Evolutionary conservation across 2,888 invertebrate genomes (phyloP).

Genomic region (Leucozona laternaria): DNA sequence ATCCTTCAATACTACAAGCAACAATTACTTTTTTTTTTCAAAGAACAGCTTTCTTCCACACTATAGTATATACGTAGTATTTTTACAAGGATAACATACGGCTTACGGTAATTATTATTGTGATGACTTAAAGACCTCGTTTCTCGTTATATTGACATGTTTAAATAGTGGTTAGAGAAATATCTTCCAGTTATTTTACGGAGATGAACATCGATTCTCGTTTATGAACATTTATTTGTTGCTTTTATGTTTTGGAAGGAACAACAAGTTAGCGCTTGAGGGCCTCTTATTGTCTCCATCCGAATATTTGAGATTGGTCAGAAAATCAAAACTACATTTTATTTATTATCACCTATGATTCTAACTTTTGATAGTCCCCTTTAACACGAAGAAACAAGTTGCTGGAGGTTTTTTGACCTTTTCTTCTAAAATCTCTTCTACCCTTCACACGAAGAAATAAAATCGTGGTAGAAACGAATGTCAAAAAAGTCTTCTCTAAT

Average conservation of each 20-base stretch:
- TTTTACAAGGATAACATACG: conserved; percentile 19
- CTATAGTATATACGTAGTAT: no score
- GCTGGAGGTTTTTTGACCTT: no score
- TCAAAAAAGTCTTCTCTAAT: no score
- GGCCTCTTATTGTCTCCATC: not conserved
- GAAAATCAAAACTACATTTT: no score
- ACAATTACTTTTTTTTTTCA: conserved; percentile 13
- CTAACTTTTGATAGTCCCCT: no score
- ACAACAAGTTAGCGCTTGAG: not conserved
- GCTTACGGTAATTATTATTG: conserved; percentile 1
- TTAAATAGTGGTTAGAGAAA: not conserved
- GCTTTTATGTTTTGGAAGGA: not conserved
- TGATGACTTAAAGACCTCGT: conserved; percentile 16
- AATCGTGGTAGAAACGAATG: no score
- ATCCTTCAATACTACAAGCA: conserved; percentile 24
- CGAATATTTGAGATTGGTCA: not conserved
- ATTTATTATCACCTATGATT: no score
- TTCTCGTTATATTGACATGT: conserved; percentile 3
- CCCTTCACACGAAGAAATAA: no score
- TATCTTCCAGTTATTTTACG: not conserved
- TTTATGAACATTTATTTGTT: not conserved
- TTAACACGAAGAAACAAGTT: no score
- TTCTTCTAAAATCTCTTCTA: no score
- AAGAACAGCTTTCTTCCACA: conserved; percentile 1
- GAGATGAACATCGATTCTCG: conserved; percentile 7